These are phyloP conservation scores for Peromyscus nudipes DNA, from an alignment of 2,797 vertebrate species.

Conservation along the genomic window DNA sequence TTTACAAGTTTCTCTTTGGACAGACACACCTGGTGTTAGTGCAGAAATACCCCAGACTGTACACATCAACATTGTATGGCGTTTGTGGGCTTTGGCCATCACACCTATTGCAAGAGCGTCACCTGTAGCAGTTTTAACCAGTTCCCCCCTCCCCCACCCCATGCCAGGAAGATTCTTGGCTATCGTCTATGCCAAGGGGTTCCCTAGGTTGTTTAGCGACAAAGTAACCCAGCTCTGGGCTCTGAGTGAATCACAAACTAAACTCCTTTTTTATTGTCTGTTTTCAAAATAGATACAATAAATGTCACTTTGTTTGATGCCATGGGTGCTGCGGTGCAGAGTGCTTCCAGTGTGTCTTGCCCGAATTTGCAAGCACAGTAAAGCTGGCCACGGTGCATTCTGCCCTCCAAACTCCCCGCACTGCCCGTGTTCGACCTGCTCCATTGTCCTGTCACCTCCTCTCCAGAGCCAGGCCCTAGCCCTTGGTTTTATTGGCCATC, in stretches of 20 bases:
- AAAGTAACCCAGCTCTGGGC: not conserved
- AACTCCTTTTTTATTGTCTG: conserved; percentile 17
- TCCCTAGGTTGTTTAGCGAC: conserved; percentile 38
- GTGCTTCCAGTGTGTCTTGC: not conserved
- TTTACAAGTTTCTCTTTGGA: conserved; percentile 1
- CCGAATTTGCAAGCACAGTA: not conserved
- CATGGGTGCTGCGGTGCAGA: fast-evolving
- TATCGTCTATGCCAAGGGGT: conserved; percentile 21
- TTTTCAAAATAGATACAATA: conserved; percentile 62
- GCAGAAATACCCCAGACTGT: not conserved
- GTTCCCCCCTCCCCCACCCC: not conserved
- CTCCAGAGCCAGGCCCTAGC: not conserved
- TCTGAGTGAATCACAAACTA: conserved; percentile 41
- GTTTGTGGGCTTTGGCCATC: not conserved
- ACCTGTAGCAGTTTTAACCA: not conserved
- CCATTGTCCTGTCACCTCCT: not conserved
- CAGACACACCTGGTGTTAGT: not conserved
- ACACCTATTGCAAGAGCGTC: not conserved
- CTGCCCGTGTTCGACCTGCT: not conserved
- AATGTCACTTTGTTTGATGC: not conserved
- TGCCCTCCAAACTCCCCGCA: not conserved
- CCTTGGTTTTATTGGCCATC: not conserved
- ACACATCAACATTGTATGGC: not conserved
- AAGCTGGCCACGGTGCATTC: not conserved
- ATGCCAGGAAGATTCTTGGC: not conserved